A percentile compares a stretch with the other conserved stretches of the same genome.
These are phyloP conservation scores for Oryzias woworae DNA, from an alignment of 2,113 vertebrate species.

Conservation along the genomic window DNA sequence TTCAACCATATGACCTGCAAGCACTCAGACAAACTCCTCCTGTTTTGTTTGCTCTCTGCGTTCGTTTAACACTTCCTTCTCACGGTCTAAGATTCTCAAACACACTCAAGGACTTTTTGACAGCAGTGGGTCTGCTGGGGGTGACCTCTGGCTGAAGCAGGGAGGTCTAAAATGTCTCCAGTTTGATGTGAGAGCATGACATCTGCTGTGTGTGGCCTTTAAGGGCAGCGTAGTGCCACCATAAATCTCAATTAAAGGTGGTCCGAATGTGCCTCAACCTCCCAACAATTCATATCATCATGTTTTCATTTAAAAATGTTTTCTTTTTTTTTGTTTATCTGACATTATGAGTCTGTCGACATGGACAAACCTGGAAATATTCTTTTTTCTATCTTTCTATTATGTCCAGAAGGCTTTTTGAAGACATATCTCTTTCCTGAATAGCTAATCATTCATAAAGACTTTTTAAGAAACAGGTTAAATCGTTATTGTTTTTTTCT, in stretches of 20 bases:
- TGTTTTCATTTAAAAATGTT: no score
- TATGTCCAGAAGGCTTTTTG: no score
- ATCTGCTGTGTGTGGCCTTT: slow-evolving; percentile 30
- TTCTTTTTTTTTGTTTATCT: no score
- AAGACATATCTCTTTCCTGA: no score
- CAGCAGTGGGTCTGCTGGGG: slow-evolving; percentile 55
- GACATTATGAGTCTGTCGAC: no score
- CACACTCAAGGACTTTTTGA: slow-evolving; percentile 38
- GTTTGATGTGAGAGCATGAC: slow-evolving; percentile 72
- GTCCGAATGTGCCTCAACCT: no score
- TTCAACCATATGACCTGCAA: slow-evolving; percentile 35
- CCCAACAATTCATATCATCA: no score
- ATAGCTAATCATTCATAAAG: no score
- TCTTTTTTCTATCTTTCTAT: no score
- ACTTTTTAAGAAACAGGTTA: no score
- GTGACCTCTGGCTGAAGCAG: slow-evolving; percentile 62
- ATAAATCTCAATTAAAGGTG: background rate
- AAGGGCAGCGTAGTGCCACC: slow-evolving; percentile 47
- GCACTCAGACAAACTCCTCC: slow-evolving; percentile 29
- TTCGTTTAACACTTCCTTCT: background rate
- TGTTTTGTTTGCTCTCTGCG: slow-evolving; percentile 9
- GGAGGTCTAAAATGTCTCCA: slow-evolving; percentile 59
- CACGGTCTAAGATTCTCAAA: background rate
- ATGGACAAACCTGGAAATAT: no score
- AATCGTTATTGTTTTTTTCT: no score